phyloP scores from a whole-genome alignment of 2,113 vertebrate species.

The Thermophis baileyi region DNA sequence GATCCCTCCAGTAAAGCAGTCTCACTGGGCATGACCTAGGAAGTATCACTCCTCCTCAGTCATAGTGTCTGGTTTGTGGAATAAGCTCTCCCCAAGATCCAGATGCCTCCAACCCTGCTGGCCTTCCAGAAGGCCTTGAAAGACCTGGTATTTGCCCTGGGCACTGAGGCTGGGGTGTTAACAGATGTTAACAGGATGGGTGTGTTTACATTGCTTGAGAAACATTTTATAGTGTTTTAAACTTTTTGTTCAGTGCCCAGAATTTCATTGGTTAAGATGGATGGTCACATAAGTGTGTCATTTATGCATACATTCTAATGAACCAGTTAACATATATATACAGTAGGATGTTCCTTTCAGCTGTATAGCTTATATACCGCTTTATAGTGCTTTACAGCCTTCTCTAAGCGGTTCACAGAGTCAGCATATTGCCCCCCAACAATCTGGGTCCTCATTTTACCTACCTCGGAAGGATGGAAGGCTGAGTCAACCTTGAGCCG shows the following conservation, averaged over 20 bases:
- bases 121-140: background rate
- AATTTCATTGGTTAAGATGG: background rate
- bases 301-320: background rate
- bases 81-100: background rate
- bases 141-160: background rate
- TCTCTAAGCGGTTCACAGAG: too few species aligned
- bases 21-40: background rate
- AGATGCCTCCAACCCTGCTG: background rate
- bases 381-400: too few species aligned
- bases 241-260: background rate
- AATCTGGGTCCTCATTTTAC: too few species aligned
- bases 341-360: background rate
- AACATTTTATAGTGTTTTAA: background rate
- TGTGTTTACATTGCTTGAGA: background rate
- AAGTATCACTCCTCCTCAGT: background rate
- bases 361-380: too few species aligned
- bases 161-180: background rate
- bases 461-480: too few species aligned
- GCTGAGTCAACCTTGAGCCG: too few species aligned
- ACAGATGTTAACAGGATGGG: background rate
- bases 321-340: background rate
- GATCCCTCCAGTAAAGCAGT: background rate
- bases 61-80: background rate
- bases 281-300: background rate
- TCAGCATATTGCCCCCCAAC: too few species aligned